Base-by-base conservation (phyloP, 2,888 invertebrate genomes). In the Muschampia plurimacula region DNA sequence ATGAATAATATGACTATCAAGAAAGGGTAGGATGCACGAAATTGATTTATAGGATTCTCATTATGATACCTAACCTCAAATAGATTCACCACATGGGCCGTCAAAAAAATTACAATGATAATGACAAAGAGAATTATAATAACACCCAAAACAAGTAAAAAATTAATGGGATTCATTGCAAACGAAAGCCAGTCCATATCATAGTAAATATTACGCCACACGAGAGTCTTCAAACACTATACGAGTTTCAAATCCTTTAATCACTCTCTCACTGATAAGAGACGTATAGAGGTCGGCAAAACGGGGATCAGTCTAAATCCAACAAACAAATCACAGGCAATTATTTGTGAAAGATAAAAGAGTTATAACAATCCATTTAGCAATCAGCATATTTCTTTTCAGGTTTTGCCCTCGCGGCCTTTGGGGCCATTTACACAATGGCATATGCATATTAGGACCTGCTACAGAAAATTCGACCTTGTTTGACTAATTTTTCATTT, bases 301-400 rank as follows among this genome's bases (percentile, higher is more conserved):
- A 49, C 32, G 32, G 32, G 32, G 32, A 32, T 32, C 7, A n/a
- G 49, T 7, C n/a, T n/a, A n/a, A 8, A 5, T 55, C 7, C 52
- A 55, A 15, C 15, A 8, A 22, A 55, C 15, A 28, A 57, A 22
- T 28, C 55, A 28, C 55, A 28, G 22, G 55, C 8, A 57, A 55
- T 5, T 4, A 28, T 22, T 57, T 57, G 55, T 22, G 55, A 57
- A 28, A 22, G 28, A 28, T 57, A 10, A 57, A 57, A 57, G 28
- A 57, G 55, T 10, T 57, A 28, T n/a, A n/a, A n/a, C 55, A 57
- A 12, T 10, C 55, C 55, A 57, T 57, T 57, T 28, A 57, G 55
- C 55, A 57, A 57, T 57, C 57, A 57, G 57, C 10, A 28, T 57
- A 57, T 57, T 57, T 57, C 57, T 57, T 57, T 57, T 57, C 57